phyloP scores from a whole-genome alignment of 2,888 invertebrate species.

The Ptychoptera albimana region DNA sequence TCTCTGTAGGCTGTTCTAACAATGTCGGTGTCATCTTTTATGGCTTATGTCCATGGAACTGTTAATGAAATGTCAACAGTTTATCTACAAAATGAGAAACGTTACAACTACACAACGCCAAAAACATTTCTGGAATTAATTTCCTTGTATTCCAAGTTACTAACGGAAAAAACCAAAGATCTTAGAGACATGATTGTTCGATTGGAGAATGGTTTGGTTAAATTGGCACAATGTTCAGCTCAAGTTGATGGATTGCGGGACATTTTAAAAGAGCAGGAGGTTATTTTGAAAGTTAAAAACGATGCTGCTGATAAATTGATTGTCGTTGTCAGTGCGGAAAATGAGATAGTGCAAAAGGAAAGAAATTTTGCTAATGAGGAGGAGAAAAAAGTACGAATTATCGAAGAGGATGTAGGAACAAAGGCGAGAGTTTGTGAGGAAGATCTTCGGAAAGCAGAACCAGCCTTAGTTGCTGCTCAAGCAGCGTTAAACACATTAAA shows the following conservation, averaged over 20 bases:
- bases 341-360: conserved; percentile 79
- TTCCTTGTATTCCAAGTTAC: conserved; percentile 59
- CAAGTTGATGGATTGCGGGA: conserved; percentile 80
- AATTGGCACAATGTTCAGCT: conserved; percentile 69
- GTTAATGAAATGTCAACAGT: conserved; percentile 74
- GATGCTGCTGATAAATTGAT: conserved; percentile 82
- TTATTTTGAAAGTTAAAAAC: conserved; percentile 76
- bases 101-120: conserved; percentile 94
- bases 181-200: conserved; percentile 61
- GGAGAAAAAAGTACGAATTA: conserved; percentile 77
- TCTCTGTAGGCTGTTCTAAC: conserved; percentile 37
- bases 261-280: conserved; percentile 46
- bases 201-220: conserved; percentile 77
- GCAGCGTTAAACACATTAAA: conserved; percentile 69
- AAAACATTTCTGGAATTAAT: conserved; percentile 96
- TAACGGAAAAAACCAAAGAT: conserved; percentile 50
- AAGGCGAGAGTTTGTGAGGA: conserved; percentile 78
- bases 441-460: conserved; percentile 84
- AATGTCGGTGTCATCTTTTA: conserved; percentile 64
- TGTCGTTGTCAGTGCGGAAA: conserved; percentile 75
- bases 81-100: conserved; percentile 71
- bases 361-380: conserved; percentile 70
- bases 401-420: conserved; percentile 76
- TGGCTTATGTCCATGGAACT: conserved; percentile 81
- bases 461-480: conserved; percentile 78